These are phyloP conservation scores for Choreutis nemorana DNA, from an alignment of 2,888 invertebrate species.

Conservation along the genomic window DNA sequence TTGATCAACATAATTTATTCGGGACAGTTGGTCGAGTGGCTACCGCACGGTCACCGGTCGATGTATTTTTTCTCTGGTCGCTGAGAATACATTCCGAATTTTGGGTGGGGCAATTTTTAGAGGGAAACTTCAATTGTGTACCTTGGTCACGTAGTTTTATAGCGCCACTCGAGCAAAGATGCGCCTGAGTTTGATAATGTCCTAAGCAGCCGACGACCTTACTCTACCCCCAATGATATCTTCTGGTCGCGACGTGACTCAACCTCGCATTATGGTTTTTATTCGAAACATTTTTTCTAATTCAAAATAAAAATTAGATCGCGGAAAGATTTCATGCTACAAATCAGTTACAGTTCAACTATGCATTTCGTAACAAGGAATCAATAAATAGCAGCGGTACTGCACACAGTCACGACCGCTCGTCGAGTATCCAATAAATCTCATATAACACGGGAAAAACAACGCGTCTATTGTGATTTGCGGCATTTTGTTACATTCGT, in stretches of 20 bases:
- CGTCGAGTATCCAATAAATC: conserved; percentile 20
- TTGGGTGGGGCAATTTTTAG: conserved; percentile 39
- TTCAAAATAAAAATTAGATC: background rate
- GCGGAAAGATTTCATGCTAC: too few relatives aligned
- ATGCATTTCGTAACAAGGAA: too few relatives aligned
- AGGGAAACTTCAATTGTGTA: conserved; percentile 35
- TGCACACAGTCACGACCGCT: conserved; percentile 21
- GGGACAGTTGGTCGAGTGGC: conserved; percentile 39
- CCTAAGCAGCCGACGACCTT: conserved; percentile 30
- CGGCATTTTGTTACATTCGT: conserved; percentile 28
- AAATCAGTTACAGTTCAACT: too few relatives aligned
- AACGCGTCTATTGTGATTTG: conserved; percentile 29
- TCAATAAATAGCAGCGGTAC: conserved; percentile 20
- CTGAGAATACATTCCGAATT: conserved; percentile 37
- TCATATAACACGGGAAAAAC: conserved; percentile 19
- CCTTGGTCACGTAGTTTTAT: conserved; percentile 55
- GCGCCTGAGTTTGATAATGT: conserved; percentile 58
- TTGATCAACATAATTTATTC: conserved; percentile 60
- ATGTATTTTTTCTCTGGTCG: conserved; percentile 51
- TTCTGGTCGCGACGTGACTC: conserved; percentile 10
- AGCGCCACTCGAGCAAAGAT: conserved; percentile 46
- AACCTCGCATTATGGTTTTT: background rate
- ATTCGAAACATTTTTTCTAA: background rate
- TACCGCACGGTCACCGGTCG: conserved; percentile 27
- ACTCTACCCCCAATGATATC: conserved; percentile 17